Percentiles rank a stretch among this genome's conserved stretches.
Conservation (phyloP, 2,888 invertebrate species). For the Mimachlamys varia region DNA sequence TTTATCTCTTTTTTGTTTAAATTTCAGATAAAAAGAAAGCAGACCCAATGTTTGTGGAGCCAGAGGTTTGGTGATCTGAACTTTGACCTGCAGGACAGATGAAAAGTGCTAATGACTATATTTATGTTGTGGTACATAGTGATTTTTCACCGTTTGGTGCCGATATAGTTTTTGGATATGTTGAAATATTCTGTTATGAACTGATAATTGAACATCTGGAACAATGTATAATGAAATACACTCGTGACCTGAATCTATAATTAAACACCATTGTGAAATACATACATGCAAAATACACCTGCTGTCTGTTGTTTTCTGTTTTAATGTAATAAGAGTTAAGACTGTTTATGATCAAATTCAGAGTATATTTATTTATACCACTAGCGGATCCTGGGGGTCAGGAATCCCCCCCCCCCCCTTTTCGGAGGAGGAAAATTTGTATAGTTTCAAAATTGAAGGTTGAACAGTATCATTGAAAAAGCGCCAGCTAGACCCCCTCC, state of each 20-base stretch:
- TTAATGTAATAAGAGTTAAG: too few relatives aligned
- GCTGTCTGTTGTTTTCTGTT: background rate
- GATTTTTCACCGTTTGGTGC: background rate
- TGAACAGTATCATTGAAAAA: too few relatives aligned
- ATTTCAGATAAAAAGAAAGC: conserved; percentile 41
- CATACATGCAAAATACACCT: background rate
- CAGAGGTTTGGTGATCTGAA: conserved; percentile 55
- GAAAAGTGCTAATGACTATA: background rate
- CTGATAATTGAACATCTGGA: background rate
- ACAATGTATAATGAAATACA: background rate
- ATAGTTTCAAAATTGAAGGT: too few relatives aligned
- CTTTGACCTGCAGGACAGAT: background rate
- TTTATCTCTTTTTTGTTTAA: background rate
- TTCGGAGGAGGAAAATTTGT: too few relatives aligned
- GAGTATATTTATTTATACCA: too few relatives aligned
- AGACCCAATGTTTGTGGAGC: conserved; percentile 53
- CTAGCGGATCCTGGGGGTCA: too few relatives aligned
- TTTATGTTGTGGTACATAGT: background rate
- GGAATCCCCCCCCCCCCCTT: too few relatives aligned
- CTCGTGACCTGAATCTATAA: background rate
- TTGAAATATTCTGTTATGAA: background rate
- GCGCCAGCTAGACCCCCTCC: too few relatives aligned
- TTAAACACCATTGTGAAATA: background rate
- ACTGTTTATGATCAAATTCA: too few relatives aligned
- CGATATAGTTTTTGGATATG: background rate